phyloP scores from a whole-genome alignment of 2,888 invertebrate species.

The Cremastobaeus sp. region DNA sequence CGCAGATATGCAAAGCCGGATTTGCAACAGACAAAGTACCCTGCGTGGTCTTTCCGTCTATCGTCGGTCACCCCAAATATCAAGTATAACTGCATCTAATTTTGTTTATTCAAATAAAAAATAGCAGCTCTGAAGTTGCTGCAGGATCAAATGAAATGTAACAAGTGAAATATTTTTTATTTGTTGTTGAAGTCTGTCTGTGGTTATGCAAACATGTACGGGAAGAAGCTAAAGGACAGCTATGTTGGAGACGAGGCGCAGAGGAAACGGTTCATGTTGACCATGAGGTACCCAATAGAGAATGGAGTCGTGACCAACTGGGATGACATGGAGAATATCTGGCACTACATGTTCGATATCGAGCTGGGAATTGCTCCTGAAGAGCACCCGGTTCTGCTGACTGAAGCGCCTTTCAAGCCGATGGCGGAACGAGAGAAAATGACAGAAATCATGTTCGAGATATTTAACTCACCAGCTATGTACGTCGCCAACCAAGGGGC shows the following conservation, averaged over 20 bases:
- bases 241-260: slow-evolving; percentile 93
- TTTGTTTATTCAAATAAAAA: no score
- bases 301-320: slow-evolving; percentile 97
- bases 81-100: slow-evolving; percentile 77
- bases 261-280: slow-evolving; percentile 88
- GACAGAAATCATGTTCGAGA: slow-evolving; percentile 81
- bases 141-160: no score
- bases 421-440: slow-evolving; percentile 94
- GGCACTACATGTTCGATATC: slow-evolving; percentile 99
- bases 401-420: slow-evolving; percentile 92
- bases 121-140: no score
- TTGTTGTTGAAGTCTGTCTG: no score
- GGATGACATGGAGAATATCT: slow-evolving; percentile 99
- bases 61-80: slow-evolving; percentile 85
- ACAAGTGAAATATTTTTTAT: slow-evolving; percentile 59
- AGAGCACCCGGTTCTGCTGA: slow-evolving; percentile 92
- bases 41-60: slow-evolving; percentile 84
- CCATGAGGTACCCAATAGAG: slow-evolving; percentile 95
- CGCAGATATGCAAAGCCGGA: no score
- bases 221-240: slow-evolving; percentile 86
- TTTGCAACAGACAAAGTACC: slow-evolving; percentile 88
- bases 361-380: slow-evolving; percentile 98
- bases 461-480: slow-evolving; percentile 73
- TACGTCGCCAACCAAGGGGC: slow-evolving; percentile 77
- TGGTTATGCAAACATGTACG: slow-evolving; percentile 82